Evolutionary conservation across 1,140 invertebrate species (phyloP), one percentile per base, ranked within the genome.

Genomic region (Wasmannia auropunctata): DNA sequence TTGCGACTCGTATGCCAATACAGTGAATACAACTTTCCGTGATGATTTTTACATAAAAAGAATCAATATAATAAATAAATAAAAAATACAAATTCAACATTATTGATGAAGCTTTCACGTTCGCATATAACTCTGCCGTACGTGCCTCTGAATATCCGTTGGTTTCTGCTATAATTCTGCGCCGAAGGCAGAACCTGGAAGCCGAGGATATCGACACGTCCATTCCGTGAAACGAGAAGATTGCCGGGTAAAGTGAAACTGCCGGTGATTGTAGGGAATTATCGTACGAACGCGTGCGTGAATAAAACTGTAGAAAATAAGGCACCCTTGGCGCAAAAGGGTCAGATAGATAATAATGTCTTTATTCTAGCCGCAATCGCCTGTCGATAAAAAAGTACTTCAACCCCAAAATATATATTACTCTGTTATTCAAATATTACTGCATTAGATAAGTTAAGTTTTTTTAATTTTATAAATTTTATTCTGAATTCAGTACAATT

Each of bases 141-240:
- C 67, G 51, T 43, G 6, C 19, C 2, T n/a, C 22, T 31, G 22
- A 40, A 81, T 72, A 72, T 43, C 11, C 51, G 25, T 28, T 31
- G 10, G 11, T n/a, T 67, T 80, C 5, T 14, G 3, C 22, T 40
- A 40, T 80, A 72, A 81, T 72, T 81, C 25, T 22, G 25, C 19
- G 16, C 16, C n/a, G n/a, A n/a, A 22, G 31, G 34, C 49, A 37
- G 70, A 69, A 81, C 19, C 19, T 70, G 31, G 28, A 54, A 74
- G n/a, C 22, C 19, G 62, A 74, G 16, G n/a, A 86, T 83, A 87
- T 87, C 70, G 70, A 87, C 72, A 84, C 86, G 69, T 84, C 70
- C 22, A 84, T 84, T 83, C 43, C 51, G 37, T 54, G 67, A 84
- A 83, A 70, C 62, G 86, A 54, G 60, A 65, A 75, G 58, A 85